These are phyloP conservation scores for Eulemur rubriventer DNA, from an alignment of 2,797 vertebrate species.

Conservation along the genomic window DNA sequence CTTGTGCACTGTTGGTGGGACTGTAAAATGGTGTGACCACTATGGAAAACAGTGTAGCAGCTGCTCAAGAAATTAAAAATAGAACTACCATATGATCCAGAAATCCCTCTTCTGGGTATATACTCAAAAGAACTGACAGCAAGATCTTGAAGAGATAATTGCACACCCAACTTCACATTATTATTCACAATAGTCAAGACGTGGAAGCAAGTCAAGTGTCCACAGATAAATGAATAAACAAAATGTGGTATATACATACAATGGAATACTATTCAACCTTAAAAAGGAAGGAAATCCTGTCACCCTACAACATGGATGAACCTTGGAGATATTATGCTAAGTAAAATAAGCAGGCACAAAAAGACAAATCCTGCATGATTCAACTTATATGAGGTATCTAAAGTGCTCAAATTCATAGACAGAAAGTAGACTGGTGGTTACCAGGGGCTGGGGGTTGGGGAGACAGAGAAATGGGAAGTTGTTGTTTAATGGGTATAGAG, in stretches of 20 bases:
- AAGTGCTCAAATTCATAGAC: conserved; percentile 4
- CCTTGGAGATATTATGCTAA: neutral
- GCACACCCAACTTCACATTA: neutral
- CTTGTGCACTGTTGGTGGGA: neutral
- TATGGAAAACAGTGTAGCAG: neutral
- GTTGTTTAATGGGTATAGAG: neutral
- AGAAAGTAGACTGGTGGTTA: neutral
- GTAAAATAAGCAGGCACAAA: conserved; percentile 36
- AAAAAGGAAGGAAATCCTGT: conserved; percentile 17
- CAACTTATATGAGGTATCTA: neutral
- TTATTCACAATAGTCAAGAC: neutral
- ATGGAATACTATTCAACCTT: neutral
- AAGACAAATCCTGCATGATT: neutral
- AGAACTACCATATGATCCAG: neutral
- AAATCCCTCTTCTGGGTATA: neutral
- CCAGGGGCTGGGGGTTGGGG: neutral
- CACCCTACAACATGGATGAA: neutral
- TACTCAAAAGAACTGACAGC: neutral
- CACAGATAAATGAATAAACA: neutral
- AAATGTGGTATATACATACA: neutral
- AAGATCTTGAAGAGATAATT: neutral
- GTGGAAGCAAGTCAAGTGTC: neutral
- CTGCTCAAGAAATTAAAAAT: neutral
- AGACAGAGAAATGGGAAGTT: neutral
- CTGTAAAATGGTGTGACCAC: neutral